phyloP scores from a whole-genome alignment of 2,797 vertebrate genomes.

The Falco biarmicus region DNA sequence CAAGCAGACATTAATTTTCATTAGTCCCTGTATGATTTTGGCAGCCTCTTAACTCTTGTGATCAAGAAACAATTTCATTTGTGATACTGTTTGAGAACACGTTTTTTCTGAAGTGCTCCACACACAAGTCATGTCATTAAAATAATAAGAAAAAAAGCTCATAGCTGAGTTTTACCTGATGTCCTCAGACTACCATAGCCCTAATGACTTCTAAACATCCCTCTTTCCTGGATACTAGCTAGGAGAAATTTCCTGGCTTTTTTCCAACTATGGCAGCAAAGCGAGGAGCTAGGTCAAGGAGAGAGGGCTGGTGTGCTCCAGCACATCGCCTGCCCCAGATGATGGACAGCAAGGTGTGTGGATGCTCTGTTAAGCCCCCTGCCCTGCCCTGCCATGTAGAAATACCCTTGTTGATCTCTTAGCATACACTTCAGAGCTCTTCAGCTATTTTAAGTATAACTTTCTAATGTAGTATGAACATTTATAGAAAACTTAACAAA shows the following conservation, averaged over 20 bases:
- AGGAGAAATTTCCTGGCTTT: not conserved
- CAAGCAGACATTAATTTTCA: not conserved
- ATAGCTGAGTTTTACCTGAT: not conserved
- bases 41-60: accelerated
- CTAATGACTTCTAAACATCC: not conserved
- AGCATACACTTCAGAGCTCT: not conserved
- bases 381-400: not conserved
- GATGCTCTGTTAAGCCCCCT: not conserved
- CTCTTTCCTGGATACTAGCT: not conserved
- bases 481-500: not conserved
- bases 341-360: accelerated
- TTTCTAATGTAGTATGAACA: not conserved
- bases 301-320: not conserved
- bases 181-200: not conserved
- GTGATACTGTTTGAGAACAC: not conserved
- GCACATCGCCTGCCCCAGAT: accelerated
- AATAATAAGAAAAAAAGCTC: not conserved
- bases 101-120: not conserved
- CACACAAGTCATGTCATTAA: not conserved
- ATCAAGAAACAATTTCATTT: not conserved
- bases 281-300: not conserved
- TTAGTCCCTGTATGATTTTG: not conserved
- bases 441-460: not conserved
- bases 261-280: not conserved
- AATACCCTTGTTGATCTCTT: not conserved